phyloP scores from a whole-genome alignment of 2,113 vertebrate species.

The Gobio gobio region DNA sequence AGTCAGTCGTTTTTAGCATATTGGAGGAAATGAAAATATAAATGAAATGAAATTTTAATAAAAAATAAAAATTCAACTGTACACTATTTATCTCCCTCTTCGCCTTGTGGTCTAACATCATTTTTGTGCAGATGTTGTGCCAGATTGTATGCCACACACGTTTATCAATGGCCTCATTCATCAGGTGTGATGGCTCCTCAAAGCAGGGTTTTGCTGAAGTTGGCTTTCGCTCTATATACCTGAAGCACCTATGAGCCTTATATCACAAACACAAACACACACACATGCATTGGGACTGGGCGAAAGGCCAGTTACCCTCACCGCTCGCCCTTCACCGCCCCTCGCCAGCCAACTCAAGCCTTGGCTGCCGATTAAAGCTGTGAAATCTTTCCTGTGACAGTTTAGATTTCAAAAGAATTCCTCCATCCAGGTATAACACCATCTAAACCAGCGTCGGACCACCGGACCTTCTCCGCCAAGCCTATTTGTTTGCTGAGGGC shows the following conservation, averaged over 20 bases:
- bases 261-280: constrained; percentile 15
- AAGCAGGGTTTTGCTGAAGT: constrained; percentile 6
- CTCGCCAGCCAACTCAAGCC: constrained; percentile 30
- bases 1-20: not conserved
- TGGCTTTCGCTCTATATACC: constrained; percentile 17
- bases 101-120: constrained; percentile 6
- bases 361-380: constrained; percentile 49
- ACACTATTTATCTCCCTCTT: constrained; percentile 26
- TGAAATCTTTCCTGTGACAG: constrained; percentile 43
- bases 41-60: constrained; percentile 6
- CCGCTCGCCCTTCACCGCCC: not conserved
- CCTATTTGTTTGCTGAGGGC: constrained; percentile 50
- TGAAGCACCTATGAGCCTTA: constrained; percentile 18
- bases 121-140: constrained; percentile 9
- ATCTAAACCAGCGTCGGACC: constrained; percentile 12
- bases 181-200: constrained; percentile 14
- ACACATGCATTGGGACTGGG: constrained; percentile 18
- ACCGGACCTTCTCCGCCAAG: constrained; percentile 13
- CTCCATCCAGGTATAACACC: constrained; percentile 43
- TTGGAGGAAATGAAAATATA: constrained; percentile 31
- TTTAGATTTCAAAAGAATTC: constrained; percentile 52
- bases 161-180: constrained; percentile 54
- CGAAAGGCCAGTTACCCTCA: constrained; percentile 30
- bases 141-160: constrained; percentile 33
- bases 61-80: not conserved